Evolutionary conservation across 2,888 invertebrate genomes (phyloP).

Genomic region (Agonopterix heracliana): DNA sequence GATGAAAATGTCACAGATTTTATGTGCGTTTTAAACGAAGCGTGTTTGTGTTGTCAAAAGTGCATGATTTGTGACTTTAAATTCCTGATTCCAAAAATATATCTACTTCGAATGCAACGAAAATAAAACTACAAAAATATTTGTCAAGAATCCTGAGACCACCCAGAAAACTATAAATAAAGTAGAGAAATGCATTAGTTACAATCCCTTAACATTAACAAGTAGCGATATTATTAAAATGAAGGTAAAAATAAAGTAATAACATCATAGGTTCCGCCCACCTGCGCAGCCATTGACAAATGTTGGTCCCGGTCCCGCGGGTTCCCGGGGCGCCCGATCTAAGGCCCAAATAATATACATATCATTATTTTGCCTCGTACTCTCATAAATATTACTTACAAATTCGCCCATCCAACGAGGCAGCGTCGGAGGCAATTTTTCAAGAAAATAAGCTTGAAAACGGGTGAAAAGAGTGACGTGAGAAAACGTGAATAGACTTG

Average conservation of each 20-base stretch:
- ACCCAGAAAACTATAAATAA: constrained; percentile 22
- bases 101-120: not conserved
- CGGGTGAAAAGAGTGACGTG: constrained; percentile 17
- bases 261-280: constrained; percentile 53
- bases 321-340: constrained; percentile 41
- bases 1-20: constrained; percentile 21
- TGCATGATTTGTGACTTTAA: not conserved
- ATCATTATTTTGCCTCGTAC: constrained; percentile 62
- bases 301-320: constrained; percentile 38
- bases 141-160: constrained; percentile 17
- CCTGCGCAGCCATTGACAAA: constrained; percentile 67
- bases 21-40: too few species aligned
- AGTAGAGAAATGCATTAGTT: constrained; percentile 3
- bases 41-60: too few species aligned
- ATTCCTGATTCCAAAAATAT: not conserved
- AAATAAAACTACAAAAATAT: not conserved
- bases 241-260: constrained; percentile 60
- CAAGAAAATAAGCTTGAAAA: constrained; percentile 43
- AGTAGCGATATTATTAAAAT: constrained; percentile 45
- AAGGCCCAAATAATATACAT: constrained; percentile 66
- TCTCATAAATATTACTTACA: constrained; percentile 65
- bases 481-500: constrained; percentile 8
- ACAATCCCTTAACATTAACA: constrained; percentile 18
- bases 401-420: constrained; percentile 50
- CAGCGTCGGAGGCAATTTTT: constrained; percentile 50